Base-by-base conservation (phyloP, 1,140 invertebrate species). In the Drosophila nikananu region DNA sequence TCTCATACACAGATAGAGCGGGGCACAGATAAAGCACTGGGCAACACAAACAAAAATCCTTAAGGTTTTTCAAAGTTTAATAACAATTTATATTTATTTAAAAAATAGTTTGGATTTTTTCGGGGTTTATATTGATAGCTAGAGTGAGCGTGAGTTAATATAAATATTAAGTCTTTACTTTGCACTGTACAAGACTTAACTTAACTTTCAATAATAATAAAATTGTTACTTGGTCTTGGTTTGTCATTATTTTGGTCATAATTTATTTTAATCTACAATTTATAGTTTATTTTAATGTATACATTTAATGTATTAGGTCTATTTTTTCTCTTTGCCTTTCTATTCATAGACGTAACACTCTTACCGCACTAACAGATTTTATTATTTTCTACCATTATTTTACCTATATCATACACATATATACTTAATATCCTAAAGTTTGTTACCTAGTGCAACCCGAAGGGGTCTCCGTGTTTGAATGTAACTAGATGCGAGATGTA, bases 1-100 rank as follows among this genome's bases (percentile, higher is more conserved):
- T 89, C 86, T 89, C 86, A 81, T 46, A 68, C 66, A 30, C 67
- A 72, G 58, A 65, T 57, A 63, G 41, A 54, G 6, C 66, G 35
- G 25, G 27, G 46, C 39, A 64, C 42, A 52, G 55, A 39, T 39
- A 59, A 23, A 35, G 21, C 52, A 55, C 32, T 23, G 3, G 32
- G 0, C 19, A 55, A 55, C 52, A 54, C 5, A 55, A 9, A 17
- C 6, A 6, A 5, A 17, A 8, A 17, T 55, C 0, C 37, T 17
- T 17, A 10, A 10, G 2, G 3, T 15, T 5, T 15, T 21, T 8
- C 2, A 35, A 13, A 12, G 12, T 12, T n/a, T n/a, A 1, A n/a
- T 2, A 17, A 10, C 17, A 6, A 1, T 13, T 13, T 12, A 9
- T 6, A 19, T 3, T 51, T 13, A 13, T 32, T 3, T 4, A 1